phyloP scores from a whole-genome alignment of 2,888 invertebrate species.

The Lepidochrysops patricia region DNA sequence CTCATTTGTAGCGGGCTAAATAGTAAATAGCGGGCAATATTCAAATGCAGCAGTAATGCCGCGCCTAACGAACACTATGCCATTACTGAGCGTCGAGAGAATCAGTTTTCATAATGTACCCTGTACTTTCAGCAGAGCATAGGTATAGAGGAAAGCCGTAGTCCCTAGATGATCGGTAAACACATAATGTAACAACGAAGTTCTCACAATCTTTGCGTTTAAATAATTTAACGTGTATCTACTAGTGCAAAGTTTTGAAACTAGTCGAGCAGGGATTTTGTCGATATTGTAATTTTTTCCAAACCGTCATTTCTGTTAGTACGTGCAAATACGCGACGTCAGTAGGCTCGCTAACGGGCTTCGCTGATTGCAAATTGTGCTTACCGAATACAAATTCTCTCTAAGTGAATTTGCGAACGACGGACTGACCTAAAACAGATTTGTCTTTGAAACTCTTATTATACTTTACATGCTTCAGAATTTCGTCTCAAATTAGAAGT shows the following conservation, averaged over 20 bases:
- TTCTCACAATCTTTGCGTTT: too few relatives aligned
- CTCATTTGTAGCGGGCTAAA: conserved; percentile 4
- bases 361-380: conserved; percentile 66
- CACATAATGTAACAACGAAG: too few relatives aligned
- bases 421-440: conserved; percentile 37
- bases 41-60: conserved; percentile 10
- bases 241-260: too few relatives aligned
- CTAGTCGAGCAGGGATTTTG: too few relatives aligned
- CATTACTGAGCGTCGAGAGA: not conserved
- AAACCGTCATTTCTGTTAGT: too few relatives aligned
- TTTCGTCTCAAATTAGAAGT: not conserved
- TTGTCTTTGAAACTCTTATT: conserved; percentile 12
- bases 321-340: conserved; percentile 20
- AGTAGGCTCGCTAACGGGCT: conserved; percentile 40
- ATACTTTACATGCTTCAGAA: conserved; percentile 2
- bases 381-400: conserved; percentile 59
- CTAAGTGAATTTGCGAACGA: conserved; percentile 47
- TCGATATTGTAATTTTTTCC: too few relatives aligned
- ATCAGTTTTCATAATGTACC: not conserved
- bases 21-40: conserved; percentile 12
- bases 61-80: conserved; percentile 1
- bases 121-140: too few relatives aligned
- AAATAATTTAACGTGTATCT: too few relatives aligned
- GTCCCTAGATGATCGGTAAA: too few relatives aligned
- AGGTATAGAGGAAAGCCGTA: too few relatives aligned